Base-by-base conservation (phyloP, 2,797 vertebrate species). In the Dendrocincla tyrannina region DNA sequence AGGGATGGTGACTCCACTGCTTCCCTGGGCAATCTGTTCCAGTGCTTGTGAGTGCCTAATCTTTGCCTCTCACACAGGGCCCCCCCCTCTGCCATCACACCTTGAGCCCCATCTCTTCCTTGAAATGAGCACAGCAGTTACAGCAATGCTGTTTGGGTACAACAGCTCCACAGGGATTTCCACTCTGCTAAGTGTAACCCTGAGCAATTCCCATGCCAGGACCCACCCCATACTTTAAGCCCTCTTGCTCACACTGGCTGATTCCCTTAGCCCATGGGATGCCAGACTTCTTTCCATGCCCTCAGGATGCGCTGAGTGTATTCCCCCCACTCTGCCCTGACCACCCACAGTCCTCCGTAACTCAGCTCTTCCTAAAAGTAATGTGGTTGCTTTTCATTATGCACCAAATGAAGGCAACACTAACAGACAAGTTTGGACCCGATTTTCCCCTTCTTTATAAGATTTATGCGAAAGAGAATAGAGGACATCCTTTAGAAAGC, bases 381-480 rank as follows among this genome's bases (percentile, higher is more conserved):
- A 5, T 1, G 33, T 49, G 49, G 46, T 47, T 84, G 22, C n/a
- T 85, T 85, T 91, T 93, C 72, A 75, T 86, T 60, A 20, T 11
- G 53, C 89, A 70, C 85, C 56, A 83, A 64, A 44, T 33, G 68
- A 93, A 87, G 62, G 47, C 15, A 58, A 30, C 1, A 1, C 72
- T 56, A 19, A 7, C 72, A 83, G 75, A 44, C 85, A 88, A 80
- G 88, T 62, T 79, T 89, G 85, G 85, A 92, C 72, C 41, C 47
- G 88, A 42, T 75, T 83, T 77, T 20, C 27, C 56, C 44, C 7
- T 91, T 56, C 22, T 1, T 4, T 3, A 6, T 13, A 11, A 9
- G 59, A 28, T 7, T 56, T 30, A 18, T 18, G 9, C 41, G 27
- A n/a, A 0, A 3, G 49, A 68, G 86, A 85, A 18, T 1, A 63